These are phyloP conservation scores for Sinocyclocheilus anshuiensis DNA, from an alignment of 2,113 vertebrate genomes.

Conservation along the genomic window DNA sequence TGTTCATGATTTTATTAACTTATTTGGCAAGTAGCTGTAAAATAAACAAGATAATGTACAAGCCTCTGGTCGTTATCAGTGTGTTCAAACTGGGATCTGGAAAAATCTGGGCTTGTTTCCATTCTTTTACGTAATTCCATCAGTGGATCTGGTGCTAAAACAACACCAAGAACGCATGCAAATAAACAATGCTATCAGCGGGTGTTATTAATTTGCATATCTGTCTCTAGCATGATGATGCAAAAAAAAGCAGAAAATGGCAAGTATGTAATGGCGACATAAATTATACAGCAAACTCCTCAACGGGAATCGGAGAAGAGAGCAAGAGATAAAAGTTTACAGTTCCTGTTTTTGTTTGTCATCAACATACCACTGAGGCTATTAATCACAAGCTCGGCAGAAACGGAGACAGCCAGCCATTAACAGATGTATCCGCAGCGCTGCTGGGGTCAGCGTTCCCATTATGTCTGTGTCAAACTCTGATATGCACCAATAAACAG, in stretches of 20 bases:
- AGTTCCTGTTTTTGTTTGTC: constrained; percentile 82
- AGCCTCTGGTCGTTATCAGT: background rate
- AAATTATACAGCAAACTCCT: constrained; percentile 65
- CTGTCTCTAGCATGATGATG: background rate
- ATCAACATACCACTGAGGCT: constrained; percentile 66
- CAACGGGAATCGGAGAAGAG: constrained; percentile 59
- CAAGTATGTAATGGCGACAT: constrained; percentile 56
- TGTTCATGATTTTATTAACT: background rate
- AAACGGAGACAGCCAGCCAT: constrained; percentile 69
- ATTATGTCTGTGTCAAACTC: constrained; percentile 57
- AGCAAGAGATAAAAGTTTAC: constrained; percentile 70
- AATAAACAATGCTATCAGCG: constrained; percentile 4
- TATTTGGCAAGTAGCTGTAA: background rate
- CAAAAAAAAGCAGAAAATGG: constrained; percentile 1
- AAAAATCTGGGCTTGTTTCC: background rate
- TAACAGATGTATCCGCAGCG: constrained; percentile 67
- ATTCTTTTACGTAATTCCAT: background rate
- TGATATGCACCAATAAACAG: constrained; percentile 68
- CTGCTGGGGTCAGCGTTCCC: constrained; percentile 66
- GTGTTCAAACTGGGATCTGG: background rate
- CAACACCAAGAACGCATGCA: background rate
- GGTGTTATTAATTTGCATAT: background rate
- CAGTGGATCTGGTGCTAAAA: background rate
- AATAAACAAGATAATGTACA: background rate
- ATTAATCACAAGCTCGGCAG: constrained; percentile 70